Base-by-base conservation (phyloP, 2,113 vertebrate species). In the Psilopogon haemacephalus region DNA sequence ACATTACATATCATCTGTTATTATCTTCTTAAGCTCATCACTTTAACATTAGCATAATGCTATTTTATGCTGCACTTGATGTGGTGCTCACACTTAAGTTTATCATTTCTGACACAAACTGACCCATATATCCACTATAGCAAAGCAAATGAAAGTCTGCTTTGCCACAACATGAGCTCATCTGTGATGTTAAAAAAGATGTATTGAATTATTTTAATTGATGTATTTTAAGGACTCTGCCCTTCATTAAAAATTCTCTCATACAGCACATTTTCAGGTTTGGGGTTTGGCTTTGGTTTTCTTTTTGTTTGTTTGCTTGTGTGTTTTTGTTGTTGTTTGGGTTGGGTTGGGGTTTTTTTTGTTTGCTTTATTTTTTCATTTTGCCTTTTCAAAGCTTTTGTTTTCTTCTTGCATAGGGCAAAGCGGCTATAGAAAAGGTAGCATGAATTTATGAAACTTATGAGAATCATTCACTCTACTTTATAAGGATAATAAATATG, bases 11-110 rank as follows among this genome's bases (percentile, higher is more conserved):
- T 44, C 5, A 28, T 32, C 46, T 67, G 8, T 26, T 69, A 63
- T 9, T 62, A 26, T 44, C 46, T 50, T 80, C 71, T 62, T 48
- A 88, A 63, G 12, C 10, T 73, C 64, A 28, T 19, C 19, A 28
- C 26, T 70, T 95, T 20, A 59, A 19, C 38, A 80, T 71, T 52
- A 80, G 27, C 8, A 44, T 38, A 33, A 20, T 20, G 18, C 2
- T 65, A 14, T 6, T 74, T 72, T 38, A 8, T 48, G 20, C 16
- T 58, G 9, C 7, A 8, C 42, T 75, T 0, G 0, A 16, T 19
- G 10, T 42, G 7, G 11, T 54, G 20, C 8, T 89, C 1, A 14
- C 9, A 37, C 20, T 60, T 28, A 32, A 50, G 8, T 9, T 69
- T 56, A 65, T 46, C 2, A 50, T 50, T 82, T 85, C 68, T 82